Evolutionary conservation across 2,888 invertebrate species (phyloP), one percentile per base, ranked within the genome.

Genomic region (Drosophila vallismaia): DNA sequence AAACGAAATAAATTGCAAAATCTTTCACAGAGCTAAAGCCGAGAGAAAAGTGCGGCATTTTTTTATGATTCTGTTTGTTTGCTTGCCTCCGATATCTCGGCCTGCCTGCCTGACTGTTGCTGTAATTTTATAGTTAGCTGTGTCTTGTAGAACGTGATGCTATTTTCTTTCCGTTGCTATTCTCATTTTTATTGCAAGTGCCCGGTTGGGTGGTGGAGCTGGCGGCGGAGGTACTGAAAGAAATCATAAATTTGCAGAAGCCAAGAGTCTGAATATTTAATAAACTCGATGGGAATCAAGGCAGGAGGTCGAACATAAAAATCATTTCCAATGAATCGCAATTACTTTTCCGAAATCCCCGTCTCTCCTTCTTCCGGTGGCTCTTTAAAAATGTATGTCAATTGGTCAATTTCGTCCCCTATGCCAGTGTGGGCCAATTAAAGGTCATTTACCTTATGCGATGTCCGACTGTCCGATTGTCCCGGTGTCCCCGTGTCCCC

Each of bases 341-440:
- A 74, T 74, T 74, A 74, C 62, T 72, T 75, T 68, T 63, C 70
- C 45, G 40, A 19, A 46, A 42, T 7, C 40, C 40, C 40, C 40
- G 40, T 42, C 28, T 46, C 14, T n/a, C 48, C 48, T 26, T 28
- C 48, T 48, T 36, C 52, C 56, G 58, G 44, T 31, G 72, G 53
- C 76, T 87, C 74, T 85, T 85, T 82, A 85, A 85, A 84, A 87
- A 85, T 85, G 84, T 85, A 85, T 85, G 84, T 87, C 84, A 85
- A 87, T 86, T 87, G 84, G 85, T 79, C 85, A 85, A 82, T 85
- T 86, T 86, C 82, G 77, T 71, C 49, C 36, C 55, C 53, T 19
- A 53, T 31, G 36, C 69, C 71, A 69, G 53, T 67, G 59, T 67
- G 58, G 68, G 74, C 67, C 85, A 78, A 85, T 85, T 85, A 85